Conservation (phyloP, 2,113 vertebrate species). For the Stegastes partitus region DNA sequence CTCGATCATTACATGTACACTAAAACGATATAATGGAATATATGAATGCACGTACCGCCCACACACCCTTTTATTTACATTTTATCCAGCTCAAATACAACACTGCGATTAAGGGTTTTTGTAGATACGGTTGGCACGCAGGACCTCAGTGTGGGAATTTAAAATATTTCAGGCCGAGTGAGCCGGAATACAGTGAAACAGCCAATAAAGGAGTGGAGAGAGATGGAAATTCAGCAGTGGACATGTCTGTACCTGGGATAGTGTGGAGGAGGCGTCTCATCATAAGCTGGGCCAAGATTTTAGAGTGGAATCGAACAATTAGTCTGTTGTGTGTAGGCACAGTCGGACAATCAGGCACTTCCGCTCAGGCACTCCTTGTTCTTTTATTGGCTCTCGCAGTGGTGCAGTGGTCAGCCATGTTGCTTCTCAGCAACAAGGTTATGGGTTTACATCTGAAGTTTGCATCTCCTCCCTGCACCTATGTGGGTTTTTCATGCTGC, state of each 20-base stretch:
- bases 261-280: constrained; percentile 43
- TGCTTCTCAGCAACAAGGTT: too few relatives aligned
- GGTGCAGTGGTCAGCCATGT: too few relatives aligned
- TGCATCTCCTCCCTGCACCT: too few relatives aligned
- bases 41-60: too few relatives aligned
- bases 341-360: neutral
- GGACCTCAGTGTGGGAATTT: neutral
- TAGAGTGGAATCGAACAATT: constrained; percentile 17
- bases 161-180: neutral
- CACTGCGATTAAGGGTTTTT: neutral
- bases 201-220: neutral
- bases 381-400: too few relatives aligned
- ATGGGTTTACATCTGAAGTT: too few relatives aligned
- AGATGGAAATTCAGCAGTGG: neutral
- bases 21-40: too few relatives aligned
- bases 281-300: constrained; percentile 18
- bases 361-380: neutral
- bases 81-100: too few relatives aligned
- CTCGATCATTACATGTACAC: too few relatives aligned
- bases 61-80: too few relatives aligned
- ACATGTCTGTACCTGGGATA: constrained; percentile 60
- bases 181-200: neutral
- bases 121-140: neutral
- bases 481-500: too few relatives aligned
- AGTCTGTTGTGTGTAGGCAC: constrained; percentile 7